These are phyloP conservation scores for Lithophane ornitopus DNA, from an alignment of 2,888 invertebrate species.

Conservation along the genomic window DNA sequence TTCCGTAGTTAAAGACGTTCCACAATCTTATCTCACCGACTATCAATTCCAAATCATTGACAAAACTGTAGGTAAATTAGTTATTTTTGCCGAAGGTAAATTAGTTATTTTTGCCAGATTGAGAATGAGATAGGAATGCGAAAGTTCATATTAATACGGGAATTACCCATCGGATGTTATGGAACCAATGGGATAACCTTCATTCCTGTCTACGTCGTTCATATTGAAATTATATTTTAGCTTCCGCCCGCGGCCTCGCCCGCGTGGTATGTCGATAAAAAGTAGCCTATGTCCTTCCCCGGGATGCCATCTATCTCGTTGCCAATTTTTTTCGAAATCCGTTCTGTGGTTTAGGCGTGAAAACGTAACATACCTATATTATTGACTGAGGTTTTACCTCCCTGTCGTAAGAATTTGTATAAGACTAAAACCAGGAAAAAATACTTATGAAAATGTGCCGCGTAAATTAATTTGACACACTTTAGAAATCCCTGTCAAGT, in stretches of 20 bases:
- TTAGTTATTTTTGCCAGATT: not conserved
- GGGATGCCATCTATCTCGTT: too few relatives aligned
- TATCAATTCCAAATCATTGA: not conserved
- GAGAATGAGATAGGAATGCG: not conserved
- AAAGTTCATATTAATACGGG: not conserved
- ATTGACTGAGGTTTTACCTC: too few relatives aligned
- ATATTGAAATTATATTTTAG: conserved; percentile 42
- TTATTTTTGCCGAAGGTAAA: too few relatives aligned
- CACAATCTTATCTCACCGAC: not conserved
- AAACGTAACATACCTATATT: too few relatives aligned
- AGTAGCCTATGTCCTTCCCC: too few relatives aligned
- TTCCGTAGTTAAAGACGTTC: not conserved
- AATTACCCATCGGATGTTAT: not conserved
- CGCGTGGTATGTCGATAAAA: too few relatives aligned
- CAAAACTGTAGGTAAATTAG: not conserved
- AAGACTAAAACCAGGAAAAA: not conserved
- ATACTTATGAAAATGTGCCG: not conserved
- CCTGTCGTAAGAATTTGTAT: not conserved
- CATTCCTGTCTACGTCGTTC: too few relatives aligned
- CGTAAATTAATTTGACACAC: conserved; percentile 14
- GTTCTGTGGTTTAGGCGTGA: too few relatives aligned
- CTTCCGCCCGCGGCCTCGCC: too few relatives aligned
- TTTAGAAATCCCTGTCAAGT: not conserved
- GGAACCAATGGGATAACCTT: not conserved
- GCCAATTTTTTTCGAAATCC: too few relatives aligned